Percentiles rank a stretch among this genome's conserved stretches.
These are phyloP conservation scores for Disparrhopalites patrizii DNA, from an alignment of 2,888 invertebrate species.

Conservation along the genomic window DNA sequence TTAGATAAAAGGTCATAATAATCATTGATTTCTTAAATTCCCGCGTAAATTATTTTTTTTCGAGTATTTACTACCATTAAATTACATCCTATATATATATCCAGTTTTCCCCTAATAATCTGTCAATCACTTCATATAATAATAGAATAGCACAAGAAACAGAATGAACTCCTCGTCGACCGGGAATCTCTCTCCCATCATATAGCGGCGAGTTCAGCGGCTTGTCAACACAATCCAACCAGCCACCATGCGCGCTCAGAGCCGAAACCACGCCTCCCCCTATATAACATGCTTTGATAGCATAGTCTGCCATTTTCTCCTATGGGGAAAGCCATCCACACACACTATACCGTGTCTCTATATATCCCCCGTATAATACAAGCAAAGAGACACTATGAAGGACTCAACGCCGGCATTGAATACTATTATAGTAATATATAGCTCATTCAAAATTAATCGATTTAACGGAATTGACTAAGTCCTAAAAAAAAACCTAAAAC, in stretches of 20 bases:
- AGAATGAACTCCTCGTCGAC: neutral
- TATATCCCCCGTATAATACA: too few species aligned
- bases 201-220: conserved; percentile 6
- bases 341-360: too few species aligned
- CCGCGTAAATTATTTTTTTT: too few species aligned
- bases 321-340: conserved; percentile 10
- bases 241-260: conserved; percentile 14
- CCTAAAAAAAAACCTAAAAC: neutral
- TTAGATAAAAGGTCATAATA: neutral
- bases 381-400: too few species aligned
- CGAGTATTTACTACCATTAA: neutral
- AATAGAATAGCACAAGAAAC: neutral
- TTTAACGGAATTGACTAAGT: conserved; percentile 9
- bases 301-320: conserved; percentile 16
- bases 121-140: neutral
- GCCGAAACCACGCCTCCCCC: conserved; percentile 16
- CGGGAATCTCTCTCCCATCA: neutral
- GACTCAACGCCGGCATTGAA: conserved; percentile 17
- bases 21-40: too few species aligned
- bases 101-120: neutral
- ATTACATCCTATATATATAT: too few species aligned
- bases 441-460: conserved; percentile 12
- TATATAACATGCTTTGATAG: conserved; percentile 18
- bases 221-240: conserved; percentile 16
- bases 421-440: neutral